These are phyloP conservation scores for Eupithecia exiguata DNA, from an alignment of 2,888 invertebrate genomes.

Conservation along the genomic window DNA sequence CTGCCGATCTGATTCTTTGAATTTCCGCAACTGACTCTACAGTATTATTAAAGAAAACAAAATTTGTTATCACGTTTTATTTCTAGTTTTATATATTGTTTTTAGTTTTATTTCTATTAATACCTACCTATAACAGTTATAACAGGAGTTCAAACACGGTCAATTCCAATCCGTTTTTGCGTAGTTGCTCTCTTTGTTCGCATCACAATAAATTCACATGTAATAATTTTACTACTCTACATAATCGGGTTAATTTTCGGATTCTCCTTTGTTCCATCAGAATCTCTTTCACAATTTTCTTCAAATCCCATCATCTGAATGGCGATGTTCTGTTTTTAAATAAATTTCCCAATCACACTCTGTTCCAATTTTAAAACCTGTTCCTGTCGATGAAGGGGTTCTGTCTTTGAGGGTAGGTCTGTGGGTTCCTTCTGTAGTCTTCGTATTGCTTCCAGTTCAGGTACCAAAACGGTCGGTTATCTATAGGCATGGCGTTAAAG, in stretches of 20 bases:
- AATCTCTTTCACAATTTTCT: not conserved
- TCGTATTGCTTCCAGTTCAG: slow-evolving; percentile 86
- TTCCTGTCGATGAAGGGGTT: slow-evolving; percentile 53
- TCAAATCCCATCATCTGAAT: not conserved
- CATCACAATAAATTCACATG: not conserved
- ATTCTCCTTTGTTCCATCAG: not conserved
- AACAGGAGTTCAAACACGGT: slow-evolving; percentile 1
- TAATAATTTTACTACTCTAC: not conserved
- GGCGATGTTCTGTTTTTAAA: not conserved
- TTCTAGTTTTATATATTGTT: not conserved
- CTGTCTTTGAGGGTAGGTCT: slow-evolving; percentile 62
- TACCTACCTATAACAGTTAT: not conserved
- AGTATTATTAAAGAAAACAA: not conserved
- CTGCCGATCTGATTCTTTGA: not conserved
- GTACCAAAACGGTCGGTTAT: slow-evolving; percentile 87
- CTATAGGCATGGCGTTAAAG: slow-evolving; percentile 83
- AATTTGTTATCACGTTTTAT: not conserved
- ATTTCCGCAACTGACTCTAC: not conserved
- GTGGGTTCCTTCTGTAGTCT: slow-evolving; percentile 70
- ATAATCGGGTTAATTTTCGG: not conserved
- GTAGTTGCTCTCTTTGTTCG: not conserved
- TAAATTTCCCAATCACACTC: not conserved
- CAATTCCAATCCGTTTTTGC: not conserved
- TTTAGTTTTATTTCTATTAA: not conserved
- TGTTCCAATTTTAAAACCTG: slow-evolving; percentile 6